Conservation (phyloP, 2,113 vertebrate species). For the Climacteris rufus region DNA sequence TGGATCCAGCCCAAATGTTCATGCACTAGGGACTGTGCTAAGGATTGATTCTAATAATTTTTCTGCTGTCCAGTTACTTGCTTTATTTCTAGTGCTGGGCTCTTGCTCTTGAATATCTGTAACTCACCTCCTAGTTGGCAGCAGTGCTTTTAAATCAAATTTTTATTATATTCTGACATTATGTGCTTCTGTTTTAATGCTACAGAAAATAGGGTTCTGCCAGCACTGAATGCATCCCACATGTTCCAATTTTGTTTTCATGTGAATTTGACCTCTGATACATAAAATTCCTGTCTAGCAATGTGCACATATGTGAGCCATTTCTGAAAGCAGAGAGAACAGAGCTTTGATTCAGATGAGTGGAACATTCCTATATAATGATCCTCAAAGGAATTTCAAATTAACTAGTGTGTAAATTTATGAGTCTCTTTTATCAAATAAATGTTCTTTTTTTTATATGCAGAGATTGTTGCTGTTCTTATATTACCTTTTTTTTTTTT, state of each 20-base stretch:
- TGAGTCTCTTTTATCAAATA: slow-evolving; percentile 48
- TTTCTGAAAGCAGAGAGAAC: slow-evolving; percentile 62
- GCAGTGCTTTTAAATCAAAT: not conserved
- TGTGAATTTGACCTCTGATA: slow-evolving; percentile 68
- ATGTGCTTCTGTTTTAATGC: slow-evolving; percentile 30
- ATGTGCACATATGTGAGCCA: slow-evolving; percentile 67
- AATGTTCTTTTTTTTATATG: not conserved
- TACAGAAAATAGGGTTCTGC: not conserved
- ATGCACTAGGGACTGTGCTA: not conserved
- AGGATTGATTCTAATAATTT: not conserved
- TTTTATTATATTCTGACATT: slow-evolving; percentile 21
- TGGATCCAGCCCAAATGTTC: not conserved
- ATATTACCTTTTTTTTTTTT: not conserved
- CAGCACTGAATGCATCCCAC: slow-evolving; percentile 43
- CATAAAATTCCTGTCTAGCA: slow-evolving; percentile 33
- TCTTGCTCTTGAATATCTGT: not conserved
- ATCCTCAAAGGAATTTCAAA: slow-evolving; percentile 67
- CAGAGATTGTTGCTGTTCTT: not conserved
- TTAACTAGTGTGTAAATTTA: slow-evolving; percentile 63
- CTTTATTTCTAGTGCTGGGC: not conserved
- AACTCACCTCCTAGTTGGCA: not conserved
- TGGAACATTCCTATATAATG: slow-evolving; percentile 70
- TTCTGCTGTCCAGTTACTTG: not conserved
- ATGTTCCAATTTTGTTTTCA: slow-evolving; percentile 52
- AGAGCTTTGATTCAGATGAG: slow-evolving; percentile 69